Percentiles rank a stretch among this genome's conserved stretches.
Evolutionary conservation across 1,140 invertebrate genomes (phyloP).

Genomic region (Hyles vespertilio): DNA sequence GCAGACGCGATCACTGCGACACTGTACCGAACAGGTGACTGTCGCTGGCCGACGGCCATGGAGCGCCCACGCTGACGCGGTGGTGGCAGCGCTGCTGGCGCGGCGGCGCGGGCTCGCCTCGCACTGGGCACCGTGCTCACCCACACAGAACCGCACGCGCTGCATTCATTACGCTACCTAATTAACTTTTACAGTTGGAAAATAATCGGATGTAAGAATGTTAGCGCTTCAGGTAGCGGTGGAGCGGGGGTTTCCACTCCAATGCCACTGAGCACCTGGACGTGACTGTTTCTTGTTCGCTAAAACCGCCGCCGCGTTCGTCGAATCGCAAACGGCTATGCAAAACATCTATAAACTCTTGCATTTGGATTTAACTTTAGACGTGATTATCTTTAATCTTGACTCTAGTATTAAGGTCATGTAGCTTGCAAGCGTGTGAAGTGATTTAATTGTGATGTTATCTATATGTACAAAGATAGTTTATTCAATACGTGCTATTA

Average conservation of each 20-base stretch:
- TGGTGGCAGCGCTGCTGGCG: constrained; percentile 13
- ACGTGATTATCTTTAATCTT: no score
- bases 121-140: constrained; percentile 29
- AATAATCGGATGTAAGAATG: constrained; percentile 36
- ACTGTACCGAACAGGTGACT: constrained; percentile 14
- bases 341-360: no score
- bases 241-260: constrained; percentile 37
- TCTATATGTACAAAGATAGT: no score
- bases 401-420: no score
- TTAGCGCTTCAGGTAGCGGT: neutral
- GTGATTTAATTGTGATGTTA: no score
- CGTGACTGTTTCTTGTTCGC: no score
- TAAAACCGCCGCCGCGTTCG: no score
- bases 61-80: constrained; percentile 14
- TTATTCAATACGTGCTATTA: no score
- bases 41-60: constrained; percentile 10
- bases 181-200: constrained; percentile 62
- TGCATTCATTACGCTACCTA: constrained; percentile 45
- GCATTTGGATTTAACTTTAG: no score
- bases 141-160: constrained; percentile 45
- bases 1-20: constrained; percentile 3
- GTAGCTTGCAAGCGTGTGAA: no score
- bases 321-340: no score
- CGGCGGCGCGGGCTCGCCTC: constrained; percentile 16
- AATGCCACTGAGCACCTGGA: constrained; percentile 13